Conservation (phyloP, 2,888 invertebrate species). For the Xanthia icteritia region DNA sequence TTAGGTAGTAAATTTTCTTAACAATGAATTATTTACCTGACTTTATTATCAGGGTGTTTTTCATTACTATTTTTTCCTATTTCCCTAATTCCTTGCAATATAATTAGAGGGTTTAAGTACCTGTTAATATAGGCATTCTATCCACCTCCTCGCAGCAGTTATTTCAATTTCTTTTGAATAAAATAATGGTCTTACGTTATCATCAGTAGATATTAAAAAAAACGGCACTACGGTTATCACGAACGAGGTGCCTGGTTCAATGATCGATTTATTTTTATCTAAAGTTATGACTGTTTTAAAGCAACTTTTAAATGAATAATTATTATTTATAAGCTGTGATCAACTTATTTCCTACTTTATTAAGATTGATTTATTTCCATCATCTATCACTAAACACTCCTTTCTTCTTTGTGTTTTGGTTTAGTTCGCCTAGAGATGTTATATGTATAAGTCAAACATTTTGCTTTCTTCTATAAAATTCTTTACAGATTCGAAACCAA, state of each 20-base stretch:
- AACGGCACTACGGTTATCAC: constrained; percentile 21
- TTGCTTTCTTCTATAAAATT: not conserved
- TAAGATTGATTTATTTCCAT: not conserved
- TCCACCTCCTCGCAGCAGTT: not conserved
- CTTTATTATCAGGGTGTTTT: not conserved
- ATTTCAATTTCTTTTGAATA: constrained; percentile 1
- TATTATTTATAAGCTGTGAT: not conserved
- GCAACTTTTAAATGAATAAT: not conserved
- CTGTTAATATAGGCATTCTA: not conserved
- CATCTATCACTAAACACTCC: not conserved
- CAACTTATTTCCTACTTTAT: not conserved
- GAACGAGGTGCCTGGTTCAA: constrained; percentile 32
- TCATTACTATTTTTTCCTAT: not conserved
- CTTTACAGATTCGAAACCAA: constrained; percentile 14
- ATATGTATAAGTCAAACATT: not conserved
- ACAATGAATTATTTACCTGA: not conserved
- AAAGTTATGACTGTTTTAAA: constrained; percentile 8
- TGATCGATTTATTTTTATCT: constrained; percentile 31
- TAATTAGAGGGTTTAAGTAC: too few species aligned
- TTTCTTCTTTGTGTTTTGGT: not conserved
- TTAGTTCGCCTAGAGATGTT: not conserved
- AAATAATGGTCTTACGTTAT: constrained; percentile 19
- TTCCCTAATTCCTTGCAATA: not conserved
- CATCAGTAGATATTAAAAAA: constrained; percentile 12
- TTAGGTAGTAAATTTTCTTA: not conserved